Evolutionary conservation across 2,113 vertebrate species (phyloP), one percentile per base, ranked within the genome.

Genomic region (Poeciliopsis occidentalis): DNA sequence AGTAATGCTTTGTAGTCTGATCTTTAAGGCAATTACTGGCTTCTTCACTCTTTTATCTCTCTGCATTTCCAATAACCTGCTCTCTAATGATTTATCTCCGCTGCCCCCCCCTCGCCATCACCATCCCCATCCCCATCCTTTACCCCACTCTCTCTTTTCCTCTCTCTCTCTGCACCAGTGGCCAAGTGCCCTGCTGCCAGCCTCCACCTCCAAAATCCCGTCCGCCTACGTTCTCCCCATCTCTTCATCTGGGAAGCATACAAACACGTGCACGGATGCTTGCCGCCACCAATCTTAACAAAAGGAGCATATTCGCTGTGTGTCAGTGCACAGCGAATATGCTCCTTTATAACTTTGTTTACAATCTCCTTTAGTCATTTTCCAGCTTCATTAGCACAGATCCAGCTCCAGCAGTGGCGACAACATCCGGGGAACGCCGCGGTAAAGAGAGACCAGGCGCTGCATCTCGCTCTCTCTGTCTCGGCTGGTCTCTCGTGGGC

Each of bases 1-100:
- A 97, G 96, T 98, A 98, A 97, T 97, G 97, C 96, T 97, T 95
- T 97, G 96, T 96, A 97, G 95, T 97, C 95, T 96, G 96, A 98
- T 98, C 97, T 96, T 98, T 97, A 96, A 98, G 97, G 97, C 97
- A 99, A 99, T 99, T 99, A 98, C 96, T 95, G 96, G 93, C 89
- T 96, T 95, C 95, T 94, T 94, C 95, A 95, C 85, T 96, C 96
- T 96, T 94, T 95, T 92, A 94, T 96, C 95, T 94, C 85, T 93
- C 90, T 95, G 95, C 80, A 96, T 96, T 95, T 95, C 93, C 94
- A 96, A 96, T 96, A 96, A 97, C 95, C 96, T 94, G 95, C 92
- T 92, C 91, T 93, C 94, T 94, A 95, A 95, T 95, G 94, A 95
- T 95, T 94, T 94, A 95, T 94, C 93, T 92, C 89, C 74, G 79